Conservation (phyloP, 2,888 invertebrate genomes). For the Amaurobius ferox region DNA sequence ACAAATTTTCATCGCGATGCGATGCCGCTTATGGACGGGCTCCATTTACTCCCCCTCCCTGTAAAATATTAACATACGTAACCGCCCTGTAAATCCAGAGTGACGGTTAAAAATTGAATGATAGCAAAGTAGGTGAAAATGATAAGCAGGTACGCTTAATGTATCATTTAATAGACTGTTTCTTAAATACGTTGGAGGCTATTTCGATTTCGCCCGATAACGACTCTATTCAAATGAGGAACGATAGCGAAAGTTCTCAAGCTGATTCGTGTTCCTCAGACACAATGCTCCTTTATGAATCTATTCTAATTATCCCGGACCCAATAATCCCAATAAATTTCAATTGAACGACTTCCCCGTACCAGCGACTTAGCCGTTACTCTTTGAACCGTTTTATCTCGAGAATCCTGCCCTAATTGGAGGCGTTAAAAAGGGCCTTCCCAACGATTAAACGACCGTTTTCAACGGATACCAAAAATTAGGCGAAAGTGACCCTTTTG, state of each 20-base stretch:
- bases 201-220: too few relatives aligned
- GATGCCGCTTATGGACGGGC: too few relatives aligned
- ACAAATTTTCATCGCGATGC: too few relatives aligned
- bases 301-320: background rate
- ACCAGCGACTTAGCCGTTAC: background rate
- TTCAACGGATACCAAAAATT: background rate
- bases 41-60: too few relatives aligned
- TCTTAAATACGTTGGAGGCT: too few relatives aligned
- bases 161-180: too few relatives aligned
- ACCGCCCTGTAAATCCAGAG: too few relatives aligned
- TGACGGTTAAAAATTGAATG: too few relatives aligned
- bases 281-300: background rate
- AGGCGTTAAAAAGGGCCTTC: background rate
- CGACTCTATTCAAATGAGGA: too few relatives aligned
- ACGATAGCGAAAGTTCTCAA: background rate
- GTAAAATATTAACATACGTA: too few relatives aligned
- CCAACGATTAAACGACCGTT: background rate
- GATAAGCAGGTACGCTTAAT: too few relatives aligned
- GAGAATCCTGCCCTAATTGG: background rate
- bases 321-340: background rate
- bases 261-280: background rate
- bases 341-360: background rate
- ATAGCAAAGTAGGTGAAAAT: too few relatives aligned
- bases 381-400: background rate
- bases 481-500: background rate